Base-by-base conservation (phyloP, 2,888 invertebrate species). In the Catocala sponsa region DNA sequence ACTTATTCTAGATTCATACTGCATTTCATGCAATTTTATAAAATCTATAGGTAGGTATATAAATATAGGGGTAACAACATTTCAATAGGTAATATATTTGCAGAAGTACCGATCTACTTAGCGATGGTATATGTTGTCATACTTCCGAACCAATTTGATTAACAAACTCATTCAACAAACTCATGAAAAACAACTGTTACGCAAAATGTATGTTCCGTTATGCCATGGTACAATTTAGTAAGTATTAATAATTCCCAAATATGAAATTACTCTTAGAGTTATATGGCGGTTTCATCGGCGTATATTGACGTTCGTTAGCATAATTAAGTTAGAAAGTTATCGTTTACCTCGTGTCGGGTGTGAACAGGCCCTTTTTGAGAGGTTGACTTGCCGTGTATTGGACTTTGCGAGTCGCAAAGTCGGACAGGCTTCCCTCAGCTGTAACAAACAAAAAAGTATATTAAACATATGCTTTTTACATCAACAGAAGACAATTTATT, bases 361-460 rank as follows among this genome's bases (percentile, higher is more conserved):
- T 96, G 92, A 98, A 98, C 78, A 98, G 95, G 81, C 96, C 95
- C 81, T 96, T 96, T 84, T 95, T 95, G 85, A 96, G 95, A 80
- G 96, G 95, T 87, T 96, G 96, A 83, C 95, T 95, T 79, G 97
- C 95, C 87, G 95, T 95, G 95, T 96, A 98, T 94, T 98, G 97
- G 79, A 96, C 95, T 93, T 96, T 97, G 87, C 97, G 96, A 81
- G 96, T 89, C 78, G 98, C 97, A 95, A 98, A 98, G 88, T 97
- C 96, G 85, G 97, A 97, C 93, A 98, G 97, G 95, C 98, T 98
- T 86, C 98, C 97, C 95, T 98, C 98, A 91, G 98, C 98, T 98
- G 96, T 55, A 96, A 97, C 86, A 91, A 91, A 87, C 78, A 74
- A 78, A 79, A 4, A 63, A 62, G 44, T 55, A 62, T 41, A 58